Conservation (phyloP, 53 echinoderm and acorn worm species). For the Stichopus horrens region DNA sequence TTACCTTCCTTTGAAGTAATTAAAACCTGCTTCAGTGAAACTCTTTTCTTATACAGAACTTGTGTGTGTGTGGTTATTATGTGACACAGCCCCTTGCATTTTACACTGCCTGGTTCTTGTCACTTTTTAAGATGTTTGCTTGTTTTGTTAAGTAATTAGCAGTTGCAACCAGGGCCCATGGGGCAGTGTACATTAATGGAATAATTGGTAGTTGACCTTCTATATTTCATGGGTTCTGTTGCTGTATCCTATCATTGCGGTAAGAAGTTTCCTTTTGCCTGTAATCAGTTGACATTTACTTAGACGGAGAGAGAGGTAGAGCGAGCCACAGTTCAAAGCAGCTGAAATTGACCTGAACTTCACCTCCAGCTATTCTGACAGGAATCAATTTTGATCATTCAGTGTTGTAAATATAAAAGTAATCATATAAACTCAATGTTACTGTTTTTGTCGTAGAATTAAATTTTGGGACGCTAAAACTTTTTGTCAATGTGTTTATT, state of each 20-base stretch:
- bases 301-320: neutral
- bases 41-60: too few species aligned
- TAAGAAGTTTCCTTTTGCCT: too few species aligned
- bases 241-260: neutral
- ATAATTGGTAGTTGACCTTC: neutral
- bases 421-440: neutral
- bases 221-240: neutral
- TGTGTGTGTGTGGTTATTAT: too few species aligned
- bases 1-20: too few species aligned
- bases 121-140: neutral
- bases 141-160: neutral
- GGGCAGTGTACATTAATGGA: neutral
- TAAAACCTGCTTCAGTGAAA: too few species aligned
- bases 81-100: neutral
- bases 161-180: neutral
- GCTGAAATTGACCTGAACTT: slow-evolving; percentile 32
- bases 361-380: neutral
- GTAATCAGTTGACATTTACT: neutral
- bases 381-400: neutral
- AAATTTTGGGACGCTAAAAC: too few species aligned
- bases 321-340: neutral
- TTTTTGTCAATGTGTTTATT: too few species aligned
- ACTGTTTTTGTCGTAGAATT: neutral
- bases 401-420: neutral
- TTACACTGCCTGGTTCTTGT: slow-evolving; percentile 1